These are phyloP conservation scores for Lampris incognitus DNA, from an alignment of 2,113 vertebrate genomes.

Conservation along the genomic window DNA sequence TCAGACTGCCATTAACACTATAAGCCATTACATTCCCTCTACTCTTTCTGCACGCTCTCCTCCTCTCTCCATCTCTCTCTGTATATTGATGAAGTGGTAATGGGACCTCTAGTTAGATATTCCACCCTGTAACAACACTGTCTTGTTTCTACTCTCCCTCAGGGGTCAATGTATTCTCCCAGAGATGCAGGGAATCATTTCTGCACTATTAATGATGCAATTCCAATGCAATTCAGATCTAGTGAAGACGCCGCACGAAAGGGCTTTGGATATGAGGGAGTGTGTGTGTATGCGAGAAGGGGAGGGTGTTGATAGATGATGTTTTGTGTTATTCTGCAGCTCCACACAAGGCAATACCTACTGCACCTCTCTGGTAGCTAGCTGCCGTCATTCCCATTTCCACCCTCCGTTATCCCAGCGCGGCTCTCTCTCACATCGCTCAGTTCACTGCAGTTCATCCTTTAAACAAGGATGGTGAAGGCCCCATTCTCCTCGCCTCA, in stretches of 20 bases:
- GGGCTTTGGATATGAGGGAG: neutral
- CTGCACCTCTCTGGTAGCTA: slow-evolving; percentile 43
- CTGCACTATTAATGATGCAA: slow-evolving; percentile 79
- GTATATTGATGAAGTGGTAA: slow-evolving; percentile 77
- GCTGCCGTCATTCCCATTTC: slow-evolving; percentile 38
- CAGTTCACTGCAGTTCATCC: slow-evolving; percentile 36
- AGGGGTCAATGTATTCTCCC: slow-evolving; percentile 75
- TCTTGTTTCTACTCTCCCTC: slow-evolving; percentile 71
- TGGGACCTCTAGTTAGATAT: slow-evolving; percentile 74
- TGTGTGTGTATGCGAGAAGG: neutral
- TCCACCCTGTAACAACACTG: slow-evolving; percentile 74
- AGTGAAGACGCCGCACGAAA: slow-evolving; percentile 55
- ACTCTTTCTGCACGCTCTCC: slow-evolving; percentile 11
- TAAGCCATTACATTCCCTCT: slow-evolving; percentile 64
- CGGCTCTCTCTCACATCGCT: neutral
- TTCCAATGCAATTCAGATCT: slow-evolving; percentile 70
- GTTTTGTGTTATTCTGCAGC: slow-evolving; percentile 50
- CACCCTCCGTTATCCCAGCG: neutral
- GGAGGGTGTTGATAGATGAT: slow-evolving; percentile 56
- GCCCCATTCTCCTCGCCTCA: slow-evolving; percentile 49
- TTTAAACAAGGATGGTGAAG: slow-evolving; percentile 59
- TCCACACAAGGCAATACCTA: slow-evolving; percentile 50
- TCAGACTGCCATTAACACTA: slow-evolving; percentile 69
- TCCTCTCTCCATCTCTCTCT: slow-evolving; percentile 22
- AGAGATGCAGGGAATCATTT: slow-evolving; percentile 71